Percentiles rank a stretch among this genome's conserved stretches.
These are phyloP conservation scores for Mola mola DNA, from an alignment of 2,113 vertebrate species.

Conservation along the genomic window DNA sequence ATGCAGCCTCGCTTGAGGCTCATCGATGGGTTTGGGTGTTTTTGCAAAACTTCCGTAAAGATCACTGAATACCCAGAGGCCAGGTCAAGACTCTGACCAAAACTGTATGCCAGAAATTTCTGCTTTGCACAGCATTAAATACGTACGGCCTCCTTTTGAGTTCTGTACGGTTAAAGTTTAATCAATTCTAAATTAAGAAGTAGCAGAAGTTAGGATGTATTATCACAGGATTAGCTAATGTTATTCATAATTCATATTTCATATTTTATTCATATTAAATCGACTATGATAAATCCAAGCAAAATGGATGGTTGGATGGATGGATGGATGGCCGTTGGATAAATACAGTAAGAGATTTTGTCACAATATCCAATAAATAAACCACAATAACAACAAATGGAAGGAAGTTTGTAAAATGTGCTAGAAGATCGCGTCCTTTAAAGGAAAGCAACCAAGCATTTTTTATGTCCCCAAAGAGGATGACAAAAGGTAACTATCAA, in stretches of 20 bases:
- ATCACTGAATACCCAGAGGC: conserved; percentile 34
- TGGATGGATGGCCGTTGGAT: too few species aligned
- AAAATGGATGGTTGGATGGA: too few species aligned
- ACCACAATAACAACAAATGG: too few species aligned
- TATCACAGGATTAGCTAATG: too few species aligned
- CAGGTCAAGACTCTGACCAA: conserved; percentile 22
- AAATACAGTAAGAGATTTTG: too few species aligned
- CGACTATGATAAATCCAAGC: too few species aligned
- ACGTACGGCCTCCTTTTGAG: background rate
- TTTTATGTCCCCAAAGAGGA: conserved; percentile 56
- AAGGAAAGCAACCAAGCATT: conserved; percentile 31
- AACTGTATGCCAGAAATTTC: conserved; percentile 21
- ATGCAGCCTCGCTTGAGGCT: conserved; percentile 45
- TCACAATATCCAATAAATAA: too few species aligned
- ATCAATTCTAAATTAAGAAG: background rate
- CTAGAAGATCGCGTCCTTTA: too few species aligned
- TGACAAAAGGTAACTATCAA: conserved; percentile 55
- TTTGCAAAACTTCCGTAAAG: conserved; percentile 55
- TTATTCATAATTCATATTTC: too few species aligned
- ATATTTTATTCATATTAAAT: too few species aligned
- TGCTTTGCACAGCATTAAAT: conserved; percentile 15
- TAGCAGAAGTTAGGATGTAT: background rate
- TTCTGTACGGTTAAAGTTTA: background rate
- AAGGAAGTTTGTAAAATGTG: too few species aligned
- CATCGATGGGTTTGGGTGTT: conserved; percentile 41